A percentile compares a stretch with the other conserved stretches of the same genome.
Evolutionary conservation across 1,140 invertebrate genomes (phyloP).

Genomic region (Stegodyphus dumicola): DNA sequence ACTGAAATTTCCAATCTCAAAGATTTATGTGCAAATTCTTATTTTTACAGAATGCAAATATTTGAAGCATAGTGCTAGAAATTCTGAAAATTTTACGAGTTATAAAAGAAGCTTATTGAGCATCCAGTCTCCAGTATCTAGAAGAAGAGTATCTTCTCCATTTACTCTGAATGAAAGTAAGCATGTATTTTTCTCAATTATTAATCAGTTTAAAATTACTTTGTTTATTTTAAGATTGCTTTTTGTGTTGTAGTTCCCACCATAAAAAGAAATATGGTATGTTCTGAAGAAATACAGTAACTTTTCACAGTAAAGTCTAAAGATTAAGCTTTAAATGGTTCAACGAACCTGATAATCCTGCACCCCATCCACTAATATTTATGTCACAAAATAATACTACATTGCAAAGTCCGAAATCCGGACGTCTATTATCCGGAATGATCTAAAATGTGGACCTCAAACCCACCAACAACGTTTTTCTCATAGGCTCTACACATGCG

Average conservation of each 20-base stretch:
- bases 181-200: background rate
- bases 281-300: background rate
- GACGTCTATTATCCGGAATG: no score
- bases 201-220: background rate
- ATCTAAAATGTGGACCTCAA: no score
- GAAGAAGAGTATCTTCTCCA: slow-evolving; percentile 47
- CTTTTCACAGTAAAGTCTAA: background rate
- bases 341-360: no score
- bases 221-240: background rate
- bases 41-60: slow-evolving; percentile 42
- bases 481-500: no score
- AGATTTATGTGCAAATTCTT: background rate
- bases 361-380: no score
- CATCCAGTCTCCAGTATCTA: slow-evolving; percentile 37
- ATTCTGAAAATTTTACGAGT: slow-evolving; percentile 6
- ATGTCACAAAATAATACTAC: no score
- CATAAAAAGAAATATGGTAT: no score
- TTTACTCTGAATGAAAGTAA: slow-evolving; percentile 43
- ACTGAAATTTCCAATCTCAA: background rate
- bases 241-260: no score
- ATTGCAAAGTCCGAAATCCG: no score
- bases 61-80: slow-evolving; percentile 29
- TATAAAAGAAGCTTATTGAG: slow-evolving; percentile 28
- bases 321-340: no score
- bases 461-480: no score